Percentiles rank a stretch among this genome's conserved stretches.
These are phyloP conservation scores for Heteromurus nitidus DNA, from an alignment of 2,888 invertebrate species.

Conservation along the genomic window DNA sequence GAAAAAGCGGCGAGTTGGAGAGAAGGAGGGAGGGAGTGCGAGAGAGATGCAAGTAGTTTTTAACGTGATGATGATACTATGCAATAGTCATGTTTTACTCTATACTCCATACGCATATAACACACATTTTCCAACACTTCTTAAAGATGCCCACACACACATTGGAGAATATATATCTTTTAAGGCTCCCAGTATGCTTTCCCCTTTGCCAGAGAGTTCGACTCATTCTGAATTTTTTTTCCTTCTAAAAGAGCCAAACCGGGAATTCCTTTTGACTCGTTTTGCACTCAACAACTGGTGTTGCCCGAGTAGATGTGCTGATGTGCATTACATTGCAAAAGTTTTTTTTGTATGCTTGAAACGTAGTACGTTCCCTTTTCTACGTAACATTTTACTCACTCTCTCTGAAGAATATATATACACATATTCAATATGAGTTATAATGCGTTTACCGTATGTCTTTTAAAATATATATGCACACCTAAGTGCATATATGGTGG, in stretches of 20 bases:
- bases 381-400: no score
- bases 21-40: no score
- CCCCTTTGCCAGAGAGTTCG: background rate
- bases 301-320: no score
- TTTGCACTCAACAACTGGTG: background rate
- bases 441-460: no score
- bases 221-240: background rate
- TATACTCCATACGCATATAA: background rate
- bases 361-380: no score
- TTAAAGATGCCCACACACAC: background rate
- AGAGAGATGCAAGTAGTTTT: background rate
- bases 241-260: slow-evolving; percentile 2
- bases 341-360: no score
- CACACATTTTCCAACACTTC: background rate
- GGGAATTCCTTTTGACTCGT: slow-evolving; percentile 6
- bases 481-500: no score
- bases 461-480: no score
- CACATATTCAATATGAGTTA: no score
- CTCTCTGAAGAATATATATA: no score
- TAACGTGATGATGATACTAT: background rate
- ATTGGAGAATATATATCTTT: background rate
- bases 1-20: background rate
- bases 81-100: background rate
- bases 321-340: no score
- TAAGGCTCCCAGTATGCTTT: background rate